phyloP scores from a whole-genome alignment of 2,888 invertebrate genomes.

The Ischnura elegans region DNA sequence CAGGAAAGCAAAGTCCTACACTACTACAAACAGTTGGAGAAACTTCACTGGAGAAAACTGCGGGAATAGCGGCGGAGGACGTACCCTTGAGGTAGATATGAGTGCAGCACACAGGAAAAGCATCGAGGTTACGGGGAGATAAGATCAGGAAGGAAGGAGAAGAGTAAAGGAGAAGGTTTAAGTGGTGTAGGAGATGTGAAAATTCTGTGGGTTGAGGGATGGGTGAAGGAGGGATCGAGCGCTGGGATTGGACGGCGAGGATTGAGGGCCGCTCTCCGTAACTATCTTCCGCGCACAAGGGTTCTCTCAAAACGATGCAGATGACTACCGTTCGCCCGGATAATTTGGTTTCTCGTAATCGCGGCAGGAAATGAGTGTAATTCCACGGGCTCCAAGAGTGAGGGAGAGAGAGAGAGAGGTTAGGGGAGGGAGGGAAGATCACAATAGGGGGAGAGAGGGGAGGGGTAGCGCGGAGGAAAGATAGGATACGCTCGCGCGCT shows the following conservation, averaged over 20 bases:
- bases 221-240: neutral
- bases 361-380: conserved; percentile 63
- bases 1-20: too few relatives aligned
- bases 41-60: too few relatives aligned
- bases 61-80: conserved; percentile 8
- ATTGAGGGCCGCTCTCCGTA: neutral
- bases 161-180: neutral
- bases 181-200: too few relatives aligned
- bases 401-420: conserved; percentile 25
- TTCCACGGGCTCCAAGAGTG: conserved; percentile 24
- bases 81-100: conserved; percentile 28
- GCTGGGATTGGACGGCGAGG: conserved; percentile 48
- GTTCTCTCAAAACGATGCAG: conserved; percentile 64
- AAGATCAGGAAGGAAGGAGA: neutral
- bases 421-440: neutral
- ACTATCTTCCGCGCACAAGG: conserved; percentile 36
- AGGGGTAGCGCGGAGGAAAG: neutral
- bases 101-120: neutral
- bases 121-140: neutral
- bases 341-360: conserved; percentile 66
- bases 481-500: too few relatives aligned
- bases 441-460: neutral
- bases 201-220: neutral
- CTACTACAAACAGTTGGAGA: too few relatives aligned
- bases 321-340: conserved; percentile 62